Conservation (phyloP, 2,888 invertebrate species). For the Nephrotoma appendiculata region DNA sequence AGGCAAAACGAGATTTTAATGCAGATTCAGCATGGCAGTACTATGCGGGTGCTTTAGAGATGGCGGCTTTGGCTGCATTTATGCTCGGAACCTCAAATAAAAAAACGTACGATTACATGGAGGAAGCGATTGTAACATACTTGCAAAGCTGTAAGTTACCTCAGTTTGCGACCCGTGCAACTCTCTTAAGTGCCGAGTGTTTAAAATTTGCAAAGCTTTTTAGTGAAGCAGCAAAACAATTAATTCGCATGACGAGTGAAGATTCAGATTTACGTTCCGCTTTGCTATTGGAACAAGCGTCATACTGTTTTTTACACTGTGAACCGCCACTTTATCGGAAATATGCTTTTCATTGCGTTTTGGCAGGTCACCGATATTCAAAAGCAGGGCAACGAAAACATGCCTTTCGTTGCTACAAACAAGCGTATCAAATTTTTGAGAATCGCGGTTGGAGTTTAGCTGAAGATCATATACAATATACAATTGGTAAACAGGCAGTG, state of each 20-base stretch:
- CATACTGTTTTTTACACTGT: slow-evolving; percentile 68
- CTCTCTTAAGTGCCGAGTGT: slow-evolving; percentile 77
- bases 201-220: slow-evolving; percentile 62
- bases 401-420: slow-evolving; percentile 80
- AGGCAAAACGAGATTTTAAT: slow-evolving; percentile 93
- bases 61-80: slow-evolving; percentile 87
- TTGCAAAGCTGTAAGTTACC: slow-evolving; percentile 84
- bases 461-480: slow-evolving; percentile 91
- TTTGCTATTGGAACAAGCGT: slow-evolving; percentile 85
- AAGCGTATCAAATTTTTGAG: slow-evolving; percentile 66
- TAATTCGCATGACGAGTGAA: slow-evolving; percentile 91
- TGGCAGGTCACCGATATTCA: slow-evolving; percentile 90
- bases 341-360: slow-evolving; percentile 91
- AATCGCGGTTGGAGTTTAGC: slow-evolving; percentile 77
- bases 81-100: slow-evolving; percentile 67
- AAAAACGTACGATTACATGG: slow-evolving; percentile 82
- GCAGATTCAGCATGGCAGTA: slow-evolving; percentile 95
- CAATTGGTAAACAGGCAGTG: slow-evolving; percentile 79
- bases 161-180: slow-evolving; percentile 84
- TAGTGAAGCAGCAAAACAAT: slow-evolving; percentile 88
- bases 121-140: slow-evolving; percentile 86
- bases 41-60: slow-evolving; percentile 91
- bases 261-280: slow-evolving; percentile 95
- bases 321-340: slow-evolving; percentile 66
- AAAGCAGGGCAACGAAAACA: slow-evolving; percentile 88